Conservation (phyloP, 2,888 invertebrate species). For the Aleiodes leptofemur region DNA sequence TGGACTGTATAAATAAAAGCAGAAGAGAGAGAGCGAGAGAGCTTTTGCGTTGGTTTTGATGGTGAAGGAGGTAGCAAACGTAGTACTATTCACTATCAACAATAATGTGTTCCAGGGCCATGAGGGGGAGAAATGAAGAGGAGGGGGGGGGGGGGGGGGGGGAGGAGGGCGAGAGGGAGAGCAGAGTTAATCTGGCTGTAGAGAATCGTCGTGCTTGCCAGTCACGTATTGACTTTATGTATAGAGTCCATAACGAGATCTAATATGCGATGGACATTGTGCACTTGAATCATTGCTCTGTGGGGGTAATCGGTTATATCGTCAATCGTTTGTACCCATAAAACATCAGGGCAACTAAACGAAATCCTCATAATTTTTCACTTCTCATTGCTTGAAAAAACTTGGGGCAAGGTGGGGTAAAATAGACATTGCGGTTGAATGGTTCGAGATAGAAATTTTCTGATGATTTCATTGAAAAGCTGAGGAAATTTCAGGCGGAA, state of each 20-base stretch:
- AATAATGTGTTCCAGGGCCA: slow-evolving; percentile 10
- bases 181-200: slow-evolving; percentile 46
- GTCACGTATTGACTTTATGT: slow-evolving; percentile 57
- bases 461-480: too few relatives aligned
- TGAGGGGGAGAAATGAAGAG: neutral
- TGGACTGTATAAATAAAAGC: slow-evolving; percentile 11
- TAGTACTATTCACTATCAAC: slow-evolving; percentile 31
- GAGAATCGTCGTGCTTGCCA: slow-evolving; percentile 51
- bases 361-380: too few relatives aligned
- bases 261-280: slow-evolving; percentile 56
- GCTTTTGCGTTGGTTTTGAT: slow-evolving; percentile 39
- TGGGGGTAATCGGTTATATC: slow-evolving; percentile 30
- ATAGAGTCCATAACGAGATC: slow-evolving; percentile 53
- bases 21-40: neutral
- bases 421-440: too few relatives aligned
- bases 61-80: slow-evolving; percentile 43
- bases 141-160: slow-evolving; percentile 1
- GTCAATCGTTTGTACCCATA: neutral
- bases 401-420: too few relatives aligned
- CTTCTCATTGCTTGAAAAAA: too few relatives aligned
- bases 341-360: too few relatives aligned
- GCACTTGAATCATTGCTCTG: slow-evolving; percentile 51
- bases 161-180: slow-evolving; percentile 4
- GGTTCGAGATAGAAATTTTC: too few relatives aligned
- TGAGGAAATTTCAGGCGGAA: too few relatives aligned